Conservation (phyloP, 1,140 invertebrate species). For the Trichogramma pretiosum region DNA sequence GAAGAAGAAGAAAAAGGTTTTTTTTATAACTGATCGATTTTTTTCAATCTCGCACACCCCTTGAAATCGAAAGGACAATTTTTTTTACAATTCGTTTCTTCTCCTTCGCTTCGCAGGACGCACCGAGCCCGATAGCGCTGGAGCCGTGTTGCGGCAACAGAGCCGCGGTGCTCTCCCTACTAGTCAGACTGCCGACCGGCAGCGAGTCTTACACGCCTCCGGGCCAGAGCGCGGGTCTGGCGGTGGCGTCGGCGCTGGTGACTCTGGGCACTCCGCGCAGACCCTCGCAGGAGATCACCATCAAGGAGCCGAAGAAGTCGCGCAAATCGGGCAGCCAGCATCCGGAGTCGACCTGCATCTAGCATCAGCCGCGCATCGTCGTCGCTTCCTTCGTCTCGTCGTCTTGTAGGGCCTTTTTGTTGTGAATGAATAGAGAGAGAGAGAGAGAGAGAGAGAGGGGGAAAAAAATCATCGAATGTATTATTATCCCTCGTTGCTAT, state of each 20-base stretch:
- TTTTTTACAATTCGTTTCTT: neutral
- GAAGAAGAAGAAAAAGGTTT: constrained; percentile 42
- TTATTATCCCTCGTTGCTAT: neutral
- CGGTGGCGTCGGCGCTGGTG: constrained; percentile 77
- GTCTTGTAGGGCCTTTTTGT: too few relatives aligned
- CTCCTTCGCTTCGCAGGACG: constrained; percentile 45
- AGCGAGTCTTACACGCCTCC: constrained; percentile 68
- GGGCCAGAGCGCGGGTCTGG: constrained; percentile 74
- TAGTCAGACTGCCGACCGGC: constrained; percentile 79
- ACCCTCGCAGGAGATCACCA: constrained; percentile 58
- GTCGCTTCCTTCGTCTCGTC: too few relatives aligned
- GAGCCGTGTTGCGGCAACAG: constrained; percentile 84
- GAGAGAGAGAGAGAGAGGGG: constrained; percentile 7
- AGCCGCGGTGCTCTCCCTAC: constrained; percentile 84
- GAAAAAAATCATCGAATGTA: constrained; percentile 12
- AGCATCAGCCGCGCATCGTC: too few relatives aligned
- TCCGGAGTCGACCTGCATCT: constrained; percentile 52
- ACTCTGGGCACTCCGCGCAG: constrained; percentile 71
- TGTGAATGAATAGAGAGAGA: neutral
- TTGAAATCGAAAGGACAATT: too few relatives aligned
- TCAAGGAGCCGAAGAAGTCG: constrained; percentile 55
- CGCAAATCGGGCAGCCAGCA: constrained; percentile 63
- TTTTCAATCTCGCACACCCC: too few relatives aligned
- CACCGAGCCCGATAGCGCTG: constrained; percentile 85
- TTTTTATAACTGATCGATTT: neutral